Percentiles rank a stretch among this genome's conserved stretches.
phyloP scores from a whole-genome alignment of 35 echinoderm and acorn worm genomes.

The Holothuria glaberrima region DNA sequence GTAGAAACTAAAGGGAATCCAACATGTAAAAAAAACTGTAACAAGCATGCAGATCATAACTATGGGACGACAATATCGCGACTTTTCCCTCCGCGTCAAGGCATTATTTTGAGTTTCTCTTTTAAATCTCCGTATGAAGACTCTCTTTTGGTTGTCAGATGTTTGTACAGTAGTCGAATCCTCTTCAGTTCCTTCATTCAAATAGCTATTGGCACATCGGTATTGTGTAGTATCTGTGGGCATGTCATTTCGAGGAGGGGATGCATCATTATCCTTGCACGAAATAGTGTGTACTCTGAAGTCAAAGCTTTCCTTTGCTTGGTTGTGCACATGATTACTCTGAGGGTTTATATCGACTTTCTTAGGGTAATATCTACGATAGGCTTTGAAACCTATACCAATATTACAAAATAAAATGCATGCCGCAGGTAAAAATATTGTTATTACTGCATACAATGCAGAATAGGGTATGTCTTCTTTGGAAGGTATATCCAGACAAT shows the following conservation, averaged over 20 bases:
- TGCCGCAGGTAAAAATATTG: constrained; percentile 16
- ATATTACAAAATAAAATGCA: constrained; percentile 11
- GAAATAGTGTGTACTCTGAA: too few relatives aligned
- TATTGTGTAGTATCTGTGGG: too few relatives aligned
- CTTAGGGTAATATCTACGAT: neutral
- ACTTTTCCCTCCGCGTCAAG: neutral
- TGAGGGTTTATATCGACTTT: neutral
- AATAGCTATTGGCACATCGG: too few relatives aligned
- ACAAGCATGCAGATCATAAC: constrained; percentile 20
- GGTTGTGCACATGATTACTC: neutral
- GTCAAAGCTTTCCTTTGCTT: neutral
- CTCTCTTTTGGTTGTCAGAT: too few relatives aligned
- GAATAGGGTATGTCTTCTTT: constrained; percentile 18
- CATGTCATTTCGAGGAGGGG: too few relatives aligned
- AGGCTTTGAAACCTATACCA: neutral
- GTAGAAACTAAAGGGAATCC: constrained; percentile 32
- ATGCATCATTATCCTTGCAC: too few relatives aligned
- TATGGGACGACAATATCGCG: constrained; percentile 17
- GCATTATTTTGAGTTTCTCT: neutral
- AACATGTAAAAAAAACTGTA: constrained; percentile 1
- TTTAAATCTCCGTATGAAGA: too few relatives aligned
- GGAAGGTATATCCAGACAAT: constrained; percentile 37
- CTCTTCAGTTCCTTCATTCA: too few relatives aligned
- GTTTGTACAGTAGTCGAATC: too few relatives aligned
- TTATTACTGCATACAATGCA: neutral